These are phyloP conservation scores for Elanoides forficatus DNA, from an alignment of 2,113 vertebrate species.

Conservation along the genomic window DNA sequence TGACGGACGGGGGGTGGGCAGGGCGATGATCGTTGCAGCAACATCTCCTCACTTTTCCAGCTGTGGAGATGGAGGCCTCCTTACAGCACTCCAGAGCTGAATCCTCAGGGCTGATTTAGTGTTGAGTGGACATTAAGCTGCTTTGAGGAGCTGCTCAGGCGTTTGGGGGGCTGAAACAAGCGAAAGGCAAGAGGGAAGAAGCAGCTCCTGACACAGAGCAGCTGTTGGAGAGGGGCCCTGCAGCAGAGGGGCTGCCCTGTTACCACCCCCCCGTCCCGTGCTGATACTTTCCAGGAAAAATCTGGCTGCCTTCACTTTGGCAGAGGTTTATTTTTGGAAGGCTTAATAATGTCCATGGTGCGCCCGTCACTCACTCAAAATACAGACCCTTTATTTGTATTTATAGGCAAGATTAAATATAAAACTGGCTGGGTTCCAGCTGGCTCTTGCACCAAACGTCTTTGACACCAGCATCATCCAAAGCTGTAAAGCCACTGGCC, in stretches of 20 bases:
- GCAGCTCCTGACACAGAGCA: neutral
- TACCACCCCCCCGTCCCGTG: accelerated
- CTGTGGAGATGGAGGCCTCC: neutral
- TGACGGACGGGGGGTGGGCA: too few species aligned
- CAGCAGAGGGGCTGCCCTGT: neutral
- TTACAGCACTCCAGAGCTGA: accelerated
- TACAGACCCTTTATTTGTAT: conserved; percentile 56
- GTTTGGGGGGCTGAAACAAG: neutral
- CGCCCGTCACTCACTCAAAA: conserved; percentile 26
- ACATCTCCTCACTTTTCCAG: neutral
- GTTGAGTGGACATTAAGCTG: neutral
- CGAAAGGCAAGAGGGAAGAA: neutral
- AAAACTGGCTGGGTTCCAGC: conserved; percentile 46
- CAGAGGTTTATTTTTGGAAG: conserved; percentile 66
- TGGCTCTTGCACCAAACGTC: conserved; percentile 6
- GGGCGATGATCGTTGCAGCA: too few species aligned
- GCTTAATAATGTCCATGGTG: conserved; percentile 46
- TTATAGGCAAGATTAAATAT: conserved; percentile 65
- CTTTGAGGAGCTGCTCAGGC: neutral
- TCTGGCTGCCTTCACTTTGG: conserved; percentile 24
- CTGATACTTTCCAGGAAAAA: conserved; percentile 50
- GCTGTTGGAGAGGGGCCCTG: neutral
- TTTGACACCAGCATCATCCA: conserved; percentile 21
- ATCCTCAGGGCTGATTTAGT: neutral
- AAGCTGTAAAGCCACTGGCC: neutral